These are phyloP conservation scores for Calypte anna DNA, from an alignment of 2,113 vertebrate species.

Conservation along the genomic window DNA sequence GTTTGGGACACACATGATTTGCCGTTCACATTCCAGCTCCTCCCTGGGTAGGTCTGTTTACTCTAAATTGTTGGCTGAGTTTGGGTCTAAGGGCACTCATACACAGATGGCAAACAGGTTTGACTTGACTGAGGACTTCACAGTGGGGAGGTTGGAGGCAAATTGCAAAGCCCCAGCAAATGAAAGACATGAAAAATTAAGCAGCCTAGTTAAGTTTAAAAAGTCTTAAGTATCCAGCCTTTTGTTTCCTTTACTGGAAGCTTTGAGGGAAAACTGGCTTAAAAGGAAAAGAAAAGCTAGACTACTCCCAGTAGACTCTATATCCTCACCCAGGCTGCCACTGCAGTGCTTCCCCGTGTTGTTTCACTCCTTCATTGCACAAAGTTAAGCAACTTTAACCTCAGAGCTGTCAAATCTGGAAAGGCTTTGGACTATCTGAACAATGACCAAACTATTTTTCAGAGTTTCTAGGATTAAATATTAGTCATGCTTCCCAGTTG, in stretches of 20 bases:
- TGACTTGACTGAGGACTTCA: slow-evolving; percentile 64
- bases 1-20: slow-evolving; percentile 56
- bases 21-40: slow-evolving; percentile 60
- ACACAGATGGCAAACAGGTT: slow-evolving; percentile 69
- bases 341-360: background rate
- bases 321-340: background rate
- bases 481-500: background rate
- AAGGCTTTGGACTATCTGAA: background rate
- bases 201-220: slow-evolving; percentile 26
- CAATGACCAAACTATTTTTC: background rate
- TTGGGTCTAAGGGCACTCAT: slow-evolving; percentile 45
- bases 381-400: background rate
- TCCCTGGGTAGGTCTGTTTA: slow-evolving; percentile 71
- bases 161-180: slow-evolving; percentile 47
- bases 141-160: slow-evolving; percentile 32
- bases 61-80: slow-evolving; percentile 45
- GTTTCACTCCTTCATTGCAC: background rate
- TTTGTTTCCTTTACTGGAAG: slow-evolving; percentile 53
- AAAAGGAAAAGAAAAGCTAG: slow-evolving; percentile 19
- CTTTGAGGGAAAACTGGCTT: slow-evolving; percentile 34
- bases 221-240: slow-evolving; percentile 44
- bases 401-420: background rate
- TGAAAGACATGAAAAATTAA: slow-evolving; percentile 56
- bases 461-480: background rate
- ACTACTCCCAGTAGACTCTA: background rate